Percentiles rank a stretch among this genome's conserved stretches.
phyloP scores from a whole-genome alignment of 1,140 invertebrate species.

The Batillaria attramentaria region DNA sequence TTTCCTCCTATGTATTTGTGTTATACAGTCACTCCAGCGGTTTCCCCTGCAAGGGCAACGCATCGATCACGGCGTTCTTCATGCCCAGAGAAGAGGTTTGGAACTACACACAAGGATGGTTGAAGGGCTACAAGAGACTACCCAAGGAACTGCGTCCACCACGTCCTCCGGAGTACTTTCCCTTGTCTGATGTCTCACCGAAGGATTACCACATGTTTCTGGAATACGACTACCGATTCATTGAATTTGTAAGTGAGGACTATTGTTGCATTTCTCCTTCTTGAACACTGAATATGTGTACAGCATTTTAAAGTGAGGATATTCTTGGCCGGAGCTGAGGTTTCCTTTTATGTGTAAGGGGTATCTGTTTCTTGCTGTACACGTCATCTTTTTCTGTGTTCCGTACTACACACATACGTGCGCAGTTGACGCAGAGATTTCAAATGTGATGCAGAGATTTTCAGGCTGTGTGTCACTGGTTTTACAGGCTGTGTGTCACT shows the following conservation, averaged over 20 bases:
- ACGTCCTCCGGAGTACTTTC: constrained; percentile 29
- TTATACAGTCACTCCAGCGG: constrained; percentile 72
- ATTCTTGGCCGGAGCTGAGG: too few relatives aligned
- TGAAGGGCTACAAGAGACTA: constrained; percentile 35
- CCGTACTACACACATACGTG: too few relatives aligned
- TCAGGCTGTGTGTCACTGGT: too few relatives aligned
- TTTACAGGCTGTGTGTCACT: too few relatives aligned
- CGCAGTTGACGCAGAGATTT: too few relatives aligned
- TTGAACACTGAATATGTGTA: too few relatives aligned
- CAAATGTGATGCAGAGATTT: too few relatives aligned
- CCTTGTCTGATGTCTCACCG: constrained; percentile 24
- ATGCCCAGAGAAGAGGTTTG: constrained; percentile 46
- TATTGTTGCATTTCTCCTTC: too few relatives aligned
- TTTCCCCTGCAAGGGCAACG: constrained; percentile 80
- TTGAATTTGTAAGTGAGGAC: constrained; percentile 52
- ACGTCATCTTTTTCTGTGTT: too few relatives aligned
- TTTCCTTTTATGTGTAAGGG: too few relatives aligned
- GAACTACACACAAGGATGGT: constrained; percentile 36
- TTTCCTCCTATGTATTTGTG: background rate
- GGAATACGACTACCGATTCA: constrained; percentile 40
- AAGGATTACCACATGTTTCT: constrained; percentile 43
- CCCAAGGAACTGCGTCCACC: background rate
- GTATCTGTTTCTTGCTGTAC: too few relatives aligned
- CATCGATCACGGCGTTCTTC: constrained; percentile 83
- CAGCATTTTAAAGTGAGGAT: too few relatives aligned